These are phyloP conservation scores for Sialia sialis DNA, from an alignment of 2,113 vertebrate genomes.

Conservation along the genomic window DNA sequence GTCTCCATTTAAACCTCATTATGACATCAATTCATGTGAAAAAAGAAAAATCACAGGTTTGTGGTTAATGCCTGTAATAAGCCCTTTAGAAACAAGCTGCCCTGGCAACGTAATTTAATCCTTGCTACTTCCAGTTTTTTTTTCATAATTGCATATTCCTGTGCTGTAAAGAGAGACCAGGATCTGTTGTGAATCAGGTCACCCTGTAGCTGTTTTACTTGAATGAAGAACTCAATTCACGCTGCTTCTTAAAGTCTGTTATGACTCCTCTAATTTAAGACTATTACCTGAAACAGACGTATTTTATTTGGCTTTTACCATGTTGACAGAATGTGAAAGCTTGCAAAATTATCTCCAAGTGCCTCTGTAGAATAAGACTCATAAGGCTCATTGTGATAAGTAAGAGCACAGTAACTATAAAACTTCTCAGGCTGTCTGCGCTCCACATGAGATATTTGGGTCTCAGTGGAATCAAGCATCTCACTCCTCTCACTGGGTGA, in stretches of 20 bases:
- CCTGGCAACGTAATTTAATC: conserved; percentile 64
- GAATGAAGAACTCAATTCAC: conserved; percentile 63
- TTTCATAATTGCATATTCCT: conserved; percentile 63
- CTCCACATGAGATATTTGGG: background rate
- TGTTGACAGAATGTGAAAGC: conserved; percentile 26
- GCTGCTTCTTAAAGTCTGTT: conserved; percentile 44
- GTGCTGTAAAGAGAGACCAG: conserved; percentile 25
- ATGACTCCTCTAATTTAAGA: conserved; percentile 64
- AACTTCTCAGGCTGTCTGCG: background rate
- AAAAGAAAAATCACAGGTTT: conserved; percentile 77
- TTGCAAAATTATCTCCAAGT: conserved; percentile 44
- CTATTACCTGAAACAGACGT: conserved; percentile 38
- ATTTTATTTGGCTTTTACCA: conserved; percentile 60
- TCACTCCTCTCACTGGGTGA: background rate
- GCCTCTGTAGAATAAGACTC: background rate
- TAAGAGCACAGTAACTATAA: background rate
- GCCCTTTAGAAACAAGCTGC: conserved; percentile 73
- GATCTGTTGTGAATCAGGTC: conserved; percentile 60
- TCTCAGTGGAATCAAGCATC: background rate
- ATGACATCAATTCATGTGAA: conserved; percentile 85
- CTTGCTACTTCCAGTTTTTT: conserved; percentile 55
- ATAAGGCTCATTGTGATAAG: conserved; percentile 24
- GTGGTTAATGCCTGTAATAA: conserved; percentile 81
- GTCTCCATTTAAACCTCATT: conserved; percentile 87
- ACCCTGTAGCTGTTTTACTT: conserved; percentile 41